Base-by-base conservation (phyloP, 1,140 invertebrate species). In the Monochamus saltuarius region DNA sequence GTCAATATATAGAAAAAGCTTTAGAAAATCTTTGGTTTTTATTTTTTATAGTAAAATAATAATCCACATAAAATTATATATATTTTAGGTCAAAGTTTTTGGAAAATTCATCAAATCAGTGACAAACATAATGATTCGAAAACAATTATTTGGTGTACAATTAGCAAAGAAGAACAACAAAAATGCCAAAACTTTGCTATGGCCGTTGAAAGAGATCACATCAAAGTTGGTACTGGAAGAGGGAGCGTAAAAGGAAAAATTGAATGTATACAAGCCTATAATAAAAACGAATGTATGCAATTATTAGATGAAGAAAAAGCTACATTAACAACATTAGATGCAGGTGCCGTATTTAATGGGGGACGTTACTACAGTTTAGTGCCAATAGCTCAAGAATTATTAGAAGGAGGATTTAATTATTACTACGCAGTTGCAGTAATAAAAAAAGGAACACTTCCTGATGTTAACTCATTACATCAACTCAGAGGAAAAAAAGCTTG, bases 351-450 rank as follows among this genome's bases (percentile, higher is more conserved):
- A 10, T 98, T 95, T 78, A 84, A 92, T 37, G 95, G 88, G 46
- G 95, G 95, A 0, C 80, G 94, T 17, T 96, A 94, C 74, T 91
- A 97, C 76, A 96, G 93, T 74, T 82, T 98, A 47, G 86, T 96
- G 2, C 95, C 96, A 6, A 91, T 96, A 58, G 83, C 92, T 78
- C 89, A 92, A 73, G 91, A 94, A 74, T 75, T 86, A 49, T 79
- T 86, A 67, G 77, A 80, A 54, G 82, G 78, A 40, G 80, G 81
- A 4, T 74, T 84, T 11, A 80, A 81, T 6, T 82, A 86, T 67
- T 87, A 89, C 68, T 93, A 92, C 75, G 83, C 94, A 0, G 93
- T 97, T 3, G 94, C 94, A 50, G 89, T 97, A 0, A 78, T 95
- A 0, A 91, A 88, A 67, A 86, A 84, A 63, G 83, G 82, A 35